These are phyloP conservation scores for Orussus abietinus DNA, from an alignment of 1,140 invertebrate genomes.

Conservation along the genomic window DNA sequence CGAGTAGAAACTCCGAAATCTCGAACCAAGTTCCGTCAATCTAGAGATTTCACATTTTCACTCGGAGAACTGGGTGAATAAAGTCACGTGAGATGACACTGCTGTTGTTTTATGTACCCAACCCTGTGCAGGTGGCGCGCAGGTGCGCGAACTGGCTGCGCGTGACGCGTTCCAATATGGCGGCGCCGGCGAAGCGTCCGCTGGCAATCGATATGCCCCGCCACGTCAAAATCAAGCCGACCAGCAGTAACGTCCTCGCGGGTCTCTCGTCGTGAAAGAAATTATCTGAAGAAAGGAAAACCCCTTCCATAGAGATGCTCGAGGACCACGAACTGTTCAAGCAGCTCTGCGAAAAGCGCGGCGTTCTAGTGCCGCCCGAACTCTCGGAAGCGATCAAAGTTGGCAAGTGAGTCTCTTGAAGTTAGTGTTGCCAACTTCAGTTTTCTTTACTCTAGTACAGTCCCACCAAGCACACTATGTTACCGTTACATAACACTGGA, in stretches of 20 bases:
- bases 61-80: too few relatives aligned
- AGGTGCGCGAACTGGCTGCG: too few relatives aligned
- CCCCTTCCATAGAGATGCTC: conserved; percentile 32
- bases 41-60: too few relatives aligned
- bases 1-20: too few relatives aligned
- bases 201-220: background rate
- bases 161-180: too few relatives aligned
- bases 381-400: conserved; percentile 30
- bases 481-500: background rate
- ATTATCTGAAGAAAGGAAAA: background rate
- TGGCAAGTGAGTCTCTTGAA: conserved; percentile 32
- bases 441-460: conserved; percentile 7
- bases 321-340: conserved; percentile 35
- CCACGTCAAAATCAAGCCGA: background rate
- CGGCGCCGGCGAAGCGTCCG: too few relatives aligned
- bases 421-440: conserved; percentile 18
- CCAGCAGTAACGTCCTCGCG: background rate
- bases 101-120: too few relatives aligned
- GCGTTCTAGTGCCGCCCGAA: conserved; percentile 29
- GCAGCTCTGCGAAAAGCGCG: conserved; percentile 34
- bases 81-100: too few relatives aligned
- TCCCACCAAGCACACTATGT: too few relatives aligned
- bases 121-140: too few relatives aligned
- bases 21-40: too few relatives aligned
- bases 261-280: background rate